Percentiles rank a stretch among this genome's conserved stretches.
phyloP scores from a whole-genome alignment of 2,113 vertebrate species.

The Actinemys pallida region DNA sequence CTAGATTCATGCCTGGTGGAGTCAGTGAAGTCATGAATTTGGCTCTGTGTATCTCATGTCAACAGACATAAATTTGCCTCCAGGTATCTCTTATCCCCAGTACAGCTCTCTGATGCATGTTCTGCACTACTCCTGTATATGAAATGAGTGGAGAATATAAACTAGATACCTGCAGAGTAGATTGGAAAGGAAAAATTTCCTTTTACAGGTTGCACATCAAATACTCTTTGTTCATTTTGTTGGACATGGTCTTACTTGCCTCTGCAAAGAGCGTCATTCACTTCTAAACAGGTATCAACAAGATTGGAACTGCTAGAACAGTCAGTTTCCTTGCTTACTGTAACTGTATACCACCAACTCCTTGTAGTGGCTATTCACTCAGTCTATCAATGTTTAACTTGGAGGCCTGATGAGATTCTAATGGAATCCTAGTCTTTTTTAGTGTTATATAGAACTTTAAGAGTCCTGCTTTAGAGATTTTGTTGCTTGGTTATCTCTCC shows the following conservation, averaged over 20 bases:
- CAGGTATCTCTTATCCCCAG: not conserved
- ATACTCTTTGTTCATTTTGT: not conserved
- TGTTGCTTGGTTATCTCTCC: not conserved
- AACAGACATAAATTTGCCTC: not conserved
- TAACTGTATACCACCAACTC: not conserved
- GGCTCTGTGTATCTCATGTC: not conserved
- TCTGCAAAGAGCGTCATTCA: not conserved
- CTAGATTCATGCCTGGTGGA: not conserved
- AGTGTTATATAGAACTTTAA: not conserved
- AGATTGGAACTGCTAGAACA: not conserved
- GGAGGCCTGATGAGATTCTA: not conserved
- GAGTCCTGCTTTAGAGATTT: too few relatives aligned
- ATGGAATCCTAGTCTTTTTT: not conserved
- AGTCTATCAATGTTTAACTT: not conserved
- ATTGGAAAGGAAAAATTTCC: not conserved
- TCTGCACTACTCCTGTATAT: not conserved
- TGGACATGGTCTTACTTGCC: not conserved
- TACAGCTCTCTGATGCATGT: constrained; percentile 24
- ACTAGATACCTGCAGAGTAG: not conserved
- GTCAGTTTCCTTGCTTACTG: not conserved
- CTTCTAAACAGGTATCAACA: not conserved
- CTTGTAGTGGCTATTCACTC: not conserved
- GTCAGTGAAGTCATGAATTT: not conserved
- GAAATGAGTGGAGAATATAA: not conserved
- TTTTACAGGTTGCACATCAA: not conserved